These are phyloP conservation scores for Zaprionus gabonicus DNA, from an alignment of 1,140 invertebrate genomes.

Conservation along the genomic window DNA sequence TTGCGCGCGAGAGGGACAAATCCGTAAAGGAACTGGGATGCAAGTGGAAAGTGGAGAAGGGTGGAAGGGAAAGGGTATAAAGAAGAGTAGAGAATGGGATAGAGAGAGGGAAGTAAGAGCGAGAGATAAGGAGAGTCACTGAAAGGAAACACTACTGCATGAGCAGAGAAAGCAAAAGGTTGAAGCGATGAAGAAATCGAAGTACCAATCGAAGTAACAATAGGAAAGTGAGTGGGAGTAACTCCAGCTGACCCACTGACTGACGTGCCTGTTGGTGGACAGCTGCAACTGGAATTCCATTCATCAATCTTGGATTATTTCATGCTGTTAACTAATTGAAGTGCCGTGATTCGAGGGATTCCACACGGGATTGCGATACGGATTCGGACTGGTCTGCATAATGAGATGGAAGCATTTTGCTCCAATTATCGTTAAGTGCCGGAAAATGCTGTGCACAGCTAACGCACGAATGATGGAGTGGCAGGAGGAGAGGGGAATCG, in stretches of 20 bases:
- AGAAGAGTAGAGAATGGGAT: not conserved
- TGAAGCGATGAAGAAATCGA: not conserved
- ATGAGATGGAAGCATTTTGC: constrained; percentile 78
- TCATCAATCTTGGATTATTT: constrained; percentile 53
- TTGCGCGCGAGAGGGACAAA: constrained; percentile 20
- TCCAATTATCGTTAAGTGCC: constrained; percentile 78
- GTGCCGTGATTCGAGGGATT: constrained; percentile 64
- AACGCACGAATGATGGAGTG: constrained; percentile 54
- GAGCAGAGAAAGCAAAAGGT: fast-evolving
- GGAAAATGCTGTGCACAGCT: constrained; percentile 73
- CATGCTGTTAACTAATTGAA: constrained; percentile 73
- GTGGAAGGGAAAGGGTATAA: not conserved
- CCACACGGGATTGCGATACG: not conserved
- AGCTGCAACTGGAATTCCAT: constrained; percentile 16
- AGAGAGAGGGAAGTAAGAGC: not conserved
- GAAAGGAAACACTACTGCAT: not conserved
- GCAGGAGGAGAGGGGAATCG: constrained; percentile 15
- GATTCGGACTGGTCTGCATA: constrained; percentile 50
- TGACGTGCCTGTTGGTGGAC: not conserved
- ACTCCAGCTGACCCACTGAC: constrained; percentile 25
- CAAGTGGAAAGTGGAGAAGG: constrained; percentile 12
- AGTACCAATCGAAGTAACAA: not conserved
- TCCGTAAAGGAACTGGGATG: constrained; percentile 41
- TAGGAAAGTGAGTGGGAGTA: not conserved
- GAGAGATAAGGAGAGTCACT: not conserved